Conservation (phyloP, 1,140 invertebrate species). For the Tyrophagus putrescentiae region DNA sequence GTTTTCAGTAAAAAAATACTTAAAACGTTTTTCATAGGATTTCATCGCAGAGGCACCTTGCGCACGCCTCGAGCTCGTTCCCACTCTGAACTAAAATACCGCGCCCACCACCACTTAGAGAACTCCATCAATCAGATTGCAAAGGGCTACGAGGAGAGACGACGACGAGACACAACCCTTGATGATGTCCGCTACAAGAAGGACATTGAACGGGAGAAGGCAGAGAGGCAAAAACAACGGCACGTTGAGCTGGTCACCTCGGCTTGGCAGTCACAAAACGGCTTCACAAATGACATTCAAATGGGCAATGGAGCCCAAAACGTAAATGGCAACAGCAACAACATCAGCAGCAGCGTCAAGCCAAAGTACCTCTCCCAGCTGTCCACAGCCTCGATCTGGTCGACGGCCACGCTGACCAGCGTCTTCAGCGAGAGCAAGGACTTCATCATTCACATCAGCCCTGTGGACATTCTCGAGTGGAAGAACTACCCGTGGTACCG, state of each 20-base stretch:
- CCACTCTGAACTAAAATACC: background rate
- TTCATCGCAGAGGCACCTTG: background rate
- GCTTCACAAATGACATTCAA: too few relatives aligned
- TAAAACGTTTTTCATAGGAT: background rate
- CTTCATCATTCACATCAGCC: constrained; percentile 41
- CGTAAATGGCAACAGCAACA: too few relatives aligned
- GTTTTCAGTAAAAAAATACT: too few relatives aligned
- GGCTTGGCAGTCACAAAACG: too few relatives aligned
- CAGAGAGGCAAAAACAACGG: too few relatives aligned
- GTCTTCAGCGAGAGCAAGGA: constrained; percentile 28
- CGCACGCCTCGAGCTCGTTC: background rate
- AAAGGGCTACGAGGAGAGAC: background rate
- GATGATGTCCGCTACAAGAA: too few relatives aligned
- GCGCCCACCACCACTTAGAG: background rate
- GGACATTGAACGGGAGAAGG: too few relatives aligned
- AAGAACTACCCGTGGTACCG: constrained; percentile 33
- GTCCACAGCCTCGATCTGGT: background rate
- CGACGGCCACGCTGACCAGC: background rate
- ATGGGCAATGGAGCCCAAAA: too few relatives aligned
- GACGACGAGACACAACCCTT: too few relatives aligned
- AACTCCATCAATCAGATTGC: background rate
- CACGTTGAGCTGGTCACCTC: too few relatives aligned
- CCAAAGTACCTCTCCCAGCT: too few relatives aligned
- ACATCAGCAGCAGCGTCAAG: too few relatives aligned
- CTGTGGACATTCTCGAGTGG: constrained; percentile 41